Percentiles rank a stretch among this genome's conserved stretches.
Evolutionary conservation across 2,888 invertebrate genomes (phyloP).

Genomic region (Orchestes rusci): DNA sequence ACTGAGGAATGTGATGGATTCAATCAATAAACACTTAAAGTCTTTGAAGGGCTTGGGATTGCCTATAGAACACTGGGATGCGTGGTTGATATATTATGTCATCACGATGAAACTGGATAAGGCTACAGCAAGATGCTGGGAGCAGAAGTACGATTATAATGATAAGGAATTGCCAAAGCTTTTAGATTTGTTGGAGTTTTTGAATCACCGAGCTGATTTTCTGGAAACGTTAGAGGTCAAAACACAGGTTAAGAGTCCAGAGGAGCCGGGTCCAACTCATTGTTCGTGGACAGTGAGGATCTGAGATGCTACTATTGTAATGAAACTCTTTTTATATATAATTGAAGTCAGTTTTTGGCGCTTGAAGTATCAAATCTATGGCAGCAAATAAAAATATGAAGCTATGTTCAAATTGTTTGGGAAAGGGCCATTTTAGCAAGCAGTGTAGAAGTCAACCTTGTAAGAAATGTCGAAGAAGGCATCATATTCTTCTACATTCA

Average conservation of each 20-base stretch:
- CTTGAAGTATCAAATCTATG: not conserved
- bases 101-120: not conserved
- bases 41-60: not conserved
- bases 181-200: not conserved
- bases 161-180: not conserved
- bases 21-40: not conserved
- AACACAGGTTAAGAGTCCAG: not conserved
- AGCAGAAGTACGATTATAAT: conserved; percentile 1
- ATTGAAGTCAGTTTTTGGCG: not conserved
- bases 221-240: not conserved
- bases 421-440: not conserved
- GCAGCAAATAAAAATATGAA: not conserved
- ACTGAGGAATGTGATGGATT: not conserved
- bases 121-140: not conserved
- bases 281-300: not conserved
- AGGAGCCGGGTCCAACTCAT: not conserved
- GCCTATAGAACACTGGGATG: not conserved
- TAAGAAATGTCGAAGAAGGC: not conserved
- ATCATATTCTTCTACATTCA: not conserved
- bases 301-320: not conserved
- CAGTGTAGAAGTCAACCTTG: not conserved
- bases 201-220: not conserved
- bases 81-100: not conserved
- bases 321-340: not conserved
- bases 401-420: not conserved